Conservation (phyloP, 2,113 vertebrate species). For the Panthera tigris region DNA sequence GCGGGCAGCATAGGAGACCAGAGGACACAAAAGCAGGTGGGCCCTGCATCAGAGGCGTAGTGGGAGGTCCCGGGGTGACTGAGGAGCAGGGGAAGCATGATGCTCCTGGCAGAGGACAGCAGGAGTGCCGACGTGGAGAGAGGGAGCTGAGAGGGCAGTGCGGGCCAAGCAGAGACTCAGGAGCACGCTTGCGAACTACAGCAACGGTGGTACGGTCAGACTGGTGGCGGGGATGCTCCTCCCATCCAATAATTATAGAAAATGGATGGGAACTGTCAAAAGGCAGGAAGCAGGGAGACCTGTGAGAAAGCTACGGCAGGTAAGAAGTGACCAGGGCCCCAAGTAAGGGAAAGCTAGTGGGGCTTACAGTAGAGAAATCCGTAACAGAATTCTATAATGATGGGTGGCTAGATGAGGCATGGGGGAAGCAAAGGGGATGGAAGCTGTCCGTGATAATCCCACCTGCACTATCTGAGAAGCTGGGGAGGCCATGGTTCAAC, state of each 20-base stretch:
- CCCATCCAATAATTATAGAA: neutral
- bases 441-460: fast-evolving
- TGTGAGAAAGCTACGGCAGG: neutral
- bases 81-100: too few relatives aligned
- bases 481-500: fast-evolving
- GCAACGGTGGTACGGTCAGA: fast-evolving
- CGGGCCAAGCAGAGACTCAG: too few relatives aligned
- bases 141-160: neutral
- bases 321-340: neutral
- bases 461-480: neutral
- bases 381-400: neutral
- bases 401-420: fast-evolving
- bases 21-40: too few relatives aligned
- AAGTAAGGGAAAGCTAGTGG: neutral
- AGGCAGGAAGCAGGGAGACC: neutral
- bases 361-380: neutral
- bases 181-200: neutral
- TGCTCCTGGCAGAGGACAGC: neutral
- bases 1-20: neutral
- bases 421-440: neutral
- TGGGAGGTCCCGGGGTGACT: fast-evolving
- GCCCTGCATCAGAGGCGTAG: neutral
- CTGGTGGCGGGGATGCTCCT: fast-evolving
- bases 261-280: neutral
- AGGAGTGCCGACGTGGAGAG: neutral